Conservation (phyloP, 2,888 invertebrate species). For the Lasioglossum marginatum region DNA sequence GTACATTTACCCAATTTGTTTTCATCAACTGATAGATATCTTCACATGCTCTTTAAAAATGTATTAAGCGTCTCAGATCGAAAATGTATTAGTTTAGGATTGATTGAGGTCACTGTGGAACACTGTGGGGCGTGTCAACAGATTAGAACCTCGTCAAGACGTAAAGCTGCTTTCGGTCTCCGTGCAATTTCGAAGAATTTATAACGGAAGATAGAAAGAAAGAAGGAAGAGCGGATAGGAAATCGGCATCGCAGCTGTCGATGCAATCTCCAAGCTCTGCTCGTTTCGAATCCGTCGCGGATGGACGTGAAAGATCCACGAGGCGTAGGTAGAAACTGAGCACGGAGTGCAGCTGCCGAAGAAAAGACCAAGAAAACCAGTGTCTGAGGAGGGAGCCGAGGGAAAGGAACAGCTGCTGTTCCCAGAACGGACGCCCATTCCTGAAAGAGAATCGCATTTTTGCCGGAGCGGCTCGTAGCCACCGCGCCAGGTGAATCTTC, state of each 20-base stretch:
- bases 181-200: neutral
- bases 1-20: too few relatives aligned
- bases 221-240: neutral
- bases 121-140: neutral
- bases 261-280: slow-evolving; percentile 39
- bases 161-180: neutral
- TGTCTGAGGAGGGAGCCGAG: slow-evolving; percentile 40
- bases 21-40: too few relatives aligned
- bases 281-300: slow-evolving; percentile 48
- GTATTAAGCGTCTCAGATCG: too few relatives aligned
- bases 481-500: slow-evolving; percentile 65
- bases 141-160: neutral
- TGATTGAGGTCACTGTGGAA: neutral
- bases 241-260: slow-evolving; percentile 18
- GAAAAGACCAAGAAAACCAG: slow-evolving; percentile 55
- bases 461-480: slow-evolving; percentile 16
- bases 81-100: too few relatives aligned
- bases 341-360: slow-evolving; percentile 68
- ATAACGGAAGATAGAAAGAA: neutral
- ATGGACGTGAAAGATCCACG: slow-evolving; percentile 63
- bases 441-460: slow-evolving; percentile 53
- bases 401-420: slow-evolving; percentile 74
- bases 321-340: slow-evolving; percentile 63
- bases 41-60: too few relatives aligned
- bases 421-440: slow-evolving; percentile 60